Base-by-base conservation (phyloP, 37 sponge, comb jelly and placozoan species). In the Oopsacas minuta region DNA sequence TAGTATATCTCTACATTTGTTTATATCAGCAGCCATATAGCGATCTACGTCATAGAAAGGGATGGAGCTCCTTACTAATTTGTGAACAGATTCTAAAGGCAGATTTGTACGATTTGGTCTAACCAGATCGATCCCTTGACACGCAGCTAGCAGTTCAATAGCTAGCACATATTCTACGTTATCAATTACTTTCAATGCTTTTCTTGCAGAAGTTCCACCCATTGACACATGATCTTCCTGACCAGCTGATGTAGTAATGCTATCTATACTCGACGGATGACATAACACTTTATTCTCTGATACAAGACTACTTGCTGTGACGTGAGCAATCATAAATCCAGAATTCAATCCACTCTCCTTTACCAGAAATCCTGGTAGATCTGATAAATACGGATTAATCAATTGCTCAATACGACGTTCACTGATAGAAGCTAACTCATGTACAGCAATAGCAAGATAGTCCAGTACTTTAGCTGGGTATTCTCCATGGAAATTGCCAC, bases 221-320 rank as follows among this genome's bases (percentile, higher is more conserved):
- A 97, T 97, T 81, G 99, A 97, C 53, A 97, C 99, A 46, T 97
- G 99, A 84, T 97, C 99, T 84, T 97, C 99, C n/a, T 86, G 86
- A 23, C 92, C 99, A 42, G 95, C 99, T 28, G 95, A 95, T 8
- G 99, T 97, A 53, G 93, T 84, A 84, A 91, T 87, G 38, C 93
- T 90, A 88, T 97, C 99, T n/a, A 93, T 92, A n/a, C 95, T 95
- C 36, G 99, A 97, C 0, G 99, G 99, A 84, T 95, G 96, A 61
- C 92, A 91, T 34, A 97, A 85, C 12, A 95, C 96, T 83, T 97
- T 97, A 85, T 97, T 94, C 90, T 97, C 99, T 39, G 96, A 96
- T 7, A 96, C 96, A 1, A 96, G 90, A 69, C 94, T 89, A 81
- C 94, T 94, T 25, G 97, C 89, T 20, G 97, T 96, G 82, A 89